phyloP scores from a whole-genome alignment of 2,888 invertebrate species.

The Agrochola litura region DNA sequence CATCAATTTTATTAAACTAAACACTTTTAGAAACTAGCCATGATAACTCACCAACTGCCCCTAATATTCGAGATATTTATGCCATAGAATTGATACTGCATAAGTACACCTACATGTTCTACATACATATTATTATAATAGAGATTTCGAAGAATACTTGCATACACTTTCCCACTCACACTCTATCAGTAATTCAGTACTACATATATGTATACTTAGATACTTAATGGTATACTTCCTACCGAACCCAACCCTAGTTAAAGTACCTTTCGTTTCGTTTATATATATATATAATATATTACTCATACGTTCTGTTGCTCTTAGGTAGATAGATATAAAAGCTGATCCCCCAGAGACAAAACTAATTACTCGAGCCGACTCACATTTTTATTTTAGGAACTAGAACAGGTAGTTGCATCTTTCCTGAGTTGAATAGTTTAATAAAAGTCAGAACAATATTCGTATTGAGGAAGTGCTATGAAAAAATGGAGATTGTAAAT shows the following conservation, averaged over 20 bases:
- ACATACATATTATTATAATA: background rate
- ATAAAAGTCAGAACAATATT: background rate
- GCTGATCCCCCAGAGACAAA: constrained; percentile 14
- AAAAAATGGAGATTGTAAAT: background rate
- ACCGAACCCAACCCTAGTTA: background rate
- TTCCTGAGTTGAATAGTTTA: background rate
- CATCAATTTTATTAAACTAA: background rate
- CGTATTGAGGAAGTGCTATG: background rate
- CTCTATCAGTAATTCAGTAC: background rate
- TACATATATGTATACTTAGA: background rate
- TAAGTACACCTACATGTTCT: no score
- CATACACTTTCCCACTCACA: background rate
- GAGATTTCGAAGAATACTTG: background rate
- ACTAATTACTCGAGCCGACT: constrained; percentile 1
- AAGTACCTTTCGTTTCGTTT: background rate
- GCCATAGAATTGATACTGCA: no score
- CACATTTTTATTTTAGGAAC: constrained; percentile 4
- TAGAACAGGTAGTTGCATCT: background rate
- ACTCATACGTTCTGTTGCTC: background rate
- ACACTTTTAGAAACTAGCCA: background rate
- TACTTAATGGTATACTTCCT: background rate
- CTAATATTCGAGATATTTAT: no score
- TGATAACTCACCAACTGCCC: background rate
- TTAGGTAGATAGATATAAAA: background rate
- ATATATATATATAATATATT: background rate